Conservation (phyloP, 2,888 invertebrate genomes). For the Meganola albula region DNA sequence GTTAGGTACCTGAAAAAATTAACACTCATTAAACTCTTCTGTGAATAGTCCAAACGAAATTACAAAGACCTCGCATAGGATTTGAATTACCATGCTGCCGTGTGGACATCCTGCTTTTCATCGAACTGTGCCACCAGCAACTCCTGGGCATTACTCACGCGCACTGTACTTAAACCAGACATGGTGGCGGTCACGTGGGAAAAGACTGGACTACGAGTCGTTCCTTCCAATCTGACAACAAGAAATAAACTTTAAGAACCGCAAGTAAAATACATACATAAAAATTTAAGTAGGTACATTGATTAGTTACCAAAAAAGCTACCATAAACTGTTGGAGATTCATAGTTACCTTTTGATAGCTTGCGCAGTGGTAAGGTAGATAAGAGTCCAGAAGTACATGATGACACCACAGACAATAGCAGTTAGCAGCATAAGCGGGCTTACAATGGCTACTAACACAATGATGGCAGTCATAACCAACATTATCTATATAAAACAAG, state of each 20-base stretch:
- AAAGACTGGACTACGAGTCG: slow-evolving; percentile 88
- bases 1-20: slow-evolving; percentile 72
- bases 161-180: slow-evolving; percentile 85
- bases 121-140: slow-evolving; percentile 81
- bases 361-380: slow-evolving; percentile 85
- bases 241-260: not conserved
- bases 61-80: no score
- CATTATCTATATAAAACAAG: slow-evolving; percentile 76
- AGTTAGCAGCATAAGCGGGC: slow-evolving; percentile 81
- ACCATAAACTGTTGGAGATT: no score
- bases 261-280: not conserved
- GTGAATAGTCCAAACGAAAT: no score
- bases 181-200: slow-evolving; percentile 88
- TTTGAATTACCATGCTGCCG: slow-evolving; percentile 79
- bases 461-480: slow-evolving; percentile 84
- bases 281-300: not conserved
- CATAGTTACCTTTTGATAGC: slow-evolving; percentile 83
- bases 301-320: no score
- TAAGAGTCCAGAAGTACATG: slow-evolving; percentile 80
- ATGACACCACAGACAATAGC: slow-evolving; percentile 78
- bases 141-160: slow-evolving; percentile 82
- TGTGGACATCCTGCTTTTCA: slow-evolving; percentile 80
- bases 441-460: slow-evolving; percentile 83
- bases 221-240: slow-evolving; percentile 55
- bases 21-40: not conserved